phyloP scores from a whole-genome alignment of 2,113 vertebrate genomes.

The Carollia perspicillata region DNA sequence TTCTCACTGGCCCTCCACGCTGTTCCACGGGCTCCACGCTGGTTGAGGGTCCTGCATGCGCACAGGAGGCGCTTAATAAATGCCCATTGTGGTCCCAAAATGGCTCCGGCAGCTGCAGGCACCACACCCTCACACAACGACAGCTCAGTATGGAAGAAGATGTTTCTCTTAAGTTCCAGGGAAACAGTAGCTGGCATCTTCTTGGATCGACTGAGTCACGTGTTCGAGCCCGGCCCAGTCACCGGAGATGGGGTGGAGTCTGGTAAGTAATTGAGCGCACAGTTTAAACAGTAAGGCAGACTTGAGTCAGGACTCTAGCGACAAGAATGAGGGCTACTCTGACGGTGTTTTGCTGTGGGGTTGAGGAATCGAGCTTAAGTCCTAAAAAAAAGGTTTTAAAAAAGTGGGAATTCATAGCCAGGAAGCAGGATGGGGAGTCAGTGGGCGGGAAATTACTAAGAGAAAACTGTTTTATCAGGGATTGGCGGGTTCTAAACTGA shows the following conservation, averaged over 20 bases:
- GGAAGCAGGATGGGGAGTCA: neutral
- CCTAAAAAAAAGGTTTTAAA: too few relatives aligned
- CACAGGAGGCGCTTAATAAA: neutral
- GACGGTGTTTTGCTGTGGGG: too few relatives aligned
- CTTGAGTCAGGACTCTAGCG: neutral
- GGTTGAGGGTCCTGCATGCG: neutral
- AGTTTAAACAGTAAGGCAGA: neutral
- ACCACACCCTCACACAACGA: fast-evolving
- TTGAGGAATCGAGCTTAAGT: neutral
- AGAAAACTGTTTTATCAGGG: neutral
- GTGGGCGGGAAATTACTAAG: neutral
- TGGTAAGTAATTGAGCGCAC: neutral
- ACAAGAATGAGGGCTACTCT: fast-evolving
- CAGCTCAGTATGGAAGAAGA: neutral
- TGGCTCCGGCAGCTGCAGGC: neutral
- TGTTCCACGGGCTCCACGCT: neutral
- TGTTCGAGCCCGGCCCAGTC: neutral
- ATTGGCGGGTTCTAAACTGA: neutral
- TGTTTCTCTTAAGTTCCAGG: neutral
- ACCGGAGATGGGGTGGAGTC: too few relatives aligned
- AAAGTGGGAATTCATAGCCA: neutral
- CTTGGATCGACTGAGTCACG: too few relatives aligned
- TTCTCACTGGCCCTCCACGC: neutral
- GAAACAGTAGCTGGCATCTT: neutral
- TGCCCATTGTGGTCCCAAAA: neutral